Evolutionary conservation across 2,797 vertebrate species (phyloP), one percentile per base, ranked within the genome.

Genomic region (Spondyliosoma cantharus): DNA sequence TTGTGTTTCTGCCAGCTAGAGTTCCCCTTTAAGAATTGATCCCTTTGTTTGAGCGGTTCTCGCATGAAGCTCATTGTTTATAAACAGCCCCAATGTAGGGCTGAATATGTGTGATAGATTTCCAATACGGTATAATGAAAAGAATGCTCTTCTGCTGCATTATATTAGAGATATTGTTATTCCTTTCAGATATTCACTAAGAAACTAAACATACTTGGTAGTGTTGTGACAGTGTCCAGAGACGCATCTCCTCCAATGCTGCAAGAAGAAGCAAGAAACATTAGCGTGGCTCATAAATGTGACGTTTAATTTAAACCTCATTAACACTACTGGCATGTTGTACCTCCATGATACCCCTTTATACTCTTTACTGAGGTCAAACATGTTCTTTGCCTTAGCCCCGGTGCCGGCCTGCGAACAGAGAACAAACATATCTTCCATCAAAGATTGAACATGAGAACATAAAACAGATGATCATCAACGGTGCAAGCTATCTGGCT

Each of bases 321-420:
- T 22, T 22, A 27, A 25, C 13, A 16, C 14, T 29, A 14, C 8
- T 37, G 14, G 14, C 5, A 11, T n/a, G 3, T 8, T 75, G 89
- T 86, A 97, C 97, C 97, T 97, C 97, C 97, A 98, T 6, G 97
- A 96, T 3, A 97, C 87, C 15, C 96, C 97, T 82, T 79, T 95
- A 90, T 95, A 96, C 16, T 95, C 78, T n/a, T 12, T 92, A n/a
- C 49, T 74, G 5, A 91, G 56, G 5, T 90, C 76, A 0, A 86
- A 43, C 43, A 94, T 8, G 46, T 70, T 92, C 15, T 78, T 87
- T 54, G 94, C 86, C 72, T 90, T 95, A 24, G 96, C 96, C 19
- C 95, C 96, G 7, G 88, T 81, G 2, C 90, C 97, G 64, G 93
- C 90, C 97, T 98, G 81, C 22, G 65, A 81, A 68, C 61, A 58